These are phyloP conservation scores for Nannospalax galili DNA, from an alignment of 2,113 vertebrate genomes.

Conservation along the genomic window DNA sequence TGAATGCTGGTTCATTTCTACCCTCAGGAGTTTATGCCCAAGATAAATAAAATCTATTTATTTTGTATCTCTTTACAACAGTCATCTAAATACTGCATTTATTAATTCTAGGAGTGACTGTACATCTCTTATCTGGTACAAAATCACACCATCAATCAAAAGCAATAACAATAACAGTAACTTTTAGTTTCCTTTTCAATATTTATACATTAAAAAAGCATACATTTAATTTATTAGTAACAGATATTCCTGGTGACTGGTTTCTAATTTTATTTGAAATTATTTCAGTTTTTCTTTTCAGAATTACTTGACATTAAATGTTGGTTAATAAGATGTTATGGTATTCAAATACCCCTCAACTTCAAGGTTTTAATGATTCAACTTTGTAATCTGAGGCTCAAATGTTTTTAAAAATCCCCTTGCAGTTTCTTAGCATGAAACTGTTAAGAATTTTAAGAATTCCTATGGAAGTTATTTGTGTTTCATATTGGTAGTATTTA, in stretches of 20 bases:
- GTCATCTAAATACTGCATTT: neutral
- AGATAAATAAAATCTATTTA: neutral
- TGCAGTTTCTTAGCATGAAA: neutral
- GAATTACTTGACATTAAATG: neutral
- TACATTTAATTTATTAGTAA: neutral
- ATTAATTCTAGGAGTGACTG: neutral
- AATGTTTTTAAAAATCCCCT: neutral
- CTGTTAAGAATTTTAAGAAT: neutral
- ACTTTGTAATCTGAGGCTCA: neutral
- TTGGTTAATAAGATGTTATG: neutral
- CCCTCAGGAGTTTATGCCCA: neutral
- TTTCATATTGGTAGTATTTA: neutral
- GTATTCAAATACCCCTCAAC: neutral
- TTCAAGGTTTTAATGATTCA: neutral
- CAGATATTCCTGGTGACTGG: neutral
- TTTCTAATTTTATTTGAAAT: neutral
- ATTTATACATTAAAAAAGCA: neutral
- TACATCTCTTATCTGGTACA: neutral
- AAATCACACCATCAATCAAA: neutral
- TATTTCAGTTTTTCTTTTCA: neutral
- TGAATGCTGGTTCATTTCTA: neutral
- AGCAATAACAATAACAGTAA: neutral
- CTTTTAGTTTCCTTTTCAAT: neutral
- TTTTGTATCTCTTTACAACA: neutral
- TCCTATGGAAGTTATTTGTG: neutral